Percentiles rank a stretch among this genome's conserved stretches.
phyloP scores from a whole-genome alignment of 2,797 vertebrate genomes.

The Mormyrus hasselquistii region DNA sequence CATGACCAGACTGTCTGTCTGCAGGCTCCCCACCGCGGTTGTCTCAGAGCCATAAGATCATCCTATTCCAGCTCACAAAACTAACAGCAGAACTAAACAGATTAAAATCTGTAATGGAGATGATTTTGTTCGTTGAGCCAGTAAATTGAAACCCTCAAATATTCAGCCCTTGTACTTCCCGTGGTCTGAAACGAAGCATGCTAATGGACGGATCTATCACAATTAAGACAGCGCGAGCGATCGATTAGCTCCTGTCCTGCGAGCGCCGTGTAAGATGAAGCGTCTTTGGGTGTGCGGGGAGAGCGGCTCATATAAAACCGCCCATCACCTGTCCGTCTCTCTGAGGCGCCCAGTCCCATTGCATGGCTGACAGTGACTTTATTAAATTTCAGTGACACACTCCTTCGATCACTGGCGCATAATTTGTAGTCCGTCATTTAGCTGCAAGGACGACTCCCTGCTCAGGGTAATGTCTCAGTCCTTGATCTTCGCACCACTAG shows the following conservation, averaged over 20 bases:
- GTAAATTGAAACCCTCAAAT: conserved; percentile 19
- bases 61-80: conserved; percentile 11
- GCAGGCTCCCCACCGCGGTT: background rate
- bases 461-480: background rate
- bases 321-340: background rate
- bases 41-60: background rate
- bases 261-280: background rate
- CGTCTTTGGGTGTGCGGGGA: background rate
- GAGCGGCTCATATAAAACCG: background rate
- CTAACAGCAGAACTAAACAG: conserved; percentile 18
- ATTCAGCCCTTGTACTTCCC: conserved; percentile 10
- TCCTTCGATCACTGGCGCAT: background rate
- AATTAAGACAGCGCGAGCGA: conserved; percentile 13
- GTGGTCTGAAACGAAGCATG: conserved; percentile 15
- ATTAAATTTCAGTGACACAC: background rate
- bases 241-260: conserved; percentile 10
- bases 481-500: background rate
- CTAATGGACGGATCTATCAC: conserved; percentile 24
- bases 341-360: background rate
- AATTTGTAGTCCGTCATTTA: background rate
- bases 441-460: background rate
- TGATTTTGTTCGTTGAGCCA: conserved; percentile 23
- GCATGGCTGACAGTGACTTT: background rate
- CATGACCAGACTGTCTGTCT: background rate
- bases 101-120: conserved; percentile 19